Base-by-base conservation (phyloP, 2,113 vertebrate genomes). In the Solenodon paradoxus region DNA sequence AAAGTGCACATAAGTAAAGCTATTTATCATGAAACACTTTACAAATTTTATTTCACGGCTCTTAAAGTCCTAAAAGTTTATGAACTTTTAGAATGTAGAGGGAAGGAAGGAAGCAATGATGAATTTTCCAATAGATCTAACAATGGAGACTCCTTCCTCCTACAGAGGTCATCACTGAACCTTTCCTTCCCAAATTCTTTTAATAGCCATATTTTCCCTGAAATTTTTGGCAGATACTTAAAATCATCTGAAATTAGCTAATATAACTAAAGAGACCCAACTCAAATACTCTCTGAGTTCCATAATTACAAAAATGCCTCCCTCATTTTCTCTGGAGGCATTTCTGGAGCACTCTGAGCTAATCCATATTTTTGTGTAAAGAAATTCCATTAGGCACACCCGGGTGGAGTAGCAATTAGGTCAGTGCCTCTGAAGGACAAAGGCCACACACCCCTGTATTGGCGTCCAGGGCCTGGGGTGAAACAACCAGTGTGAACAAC, bases 301-400 rank as follows among this genome's bases (percentile, higher is more conserved):
- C 40, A 87, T 59, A 95, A 95, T 94, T 92, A 86, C 19, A 53
- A 88, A 88, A 82, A n/a, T 91, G 42, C 49, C 72, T 81, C 30
- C 51, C 71, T n/a, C 9, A 22, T 38, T 72, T 55, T 75, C 88
- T 63, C 53, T 72, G 20, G 75, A 82, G 88, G 55, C 19, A 4
- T 0, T 0, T 35, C 72, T 63, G 69, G n/a, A 40, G 57, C 94
- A 72, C 63, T 49, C 81, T 15, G 24, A 74, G 72, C 81, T 90
- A 94, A 95, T 84, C 42, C 2, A 72, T 66, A 40, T 47, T 93
- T 94, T 96, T 55, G 49, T 93, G 96, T n/a, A 96, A 72, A 64
- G 90, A 92, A 95, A 97, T 74, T 16, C 82, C 32, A 95, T 95
- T 96, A 93, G n/a, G n/a, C n/a, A n/a, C n/a, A n/a, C n/a, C n/a